Conservation (phyloP, 2,888 invertebrate genomes). For the Vannuccia rotundouncinata region DNA sequence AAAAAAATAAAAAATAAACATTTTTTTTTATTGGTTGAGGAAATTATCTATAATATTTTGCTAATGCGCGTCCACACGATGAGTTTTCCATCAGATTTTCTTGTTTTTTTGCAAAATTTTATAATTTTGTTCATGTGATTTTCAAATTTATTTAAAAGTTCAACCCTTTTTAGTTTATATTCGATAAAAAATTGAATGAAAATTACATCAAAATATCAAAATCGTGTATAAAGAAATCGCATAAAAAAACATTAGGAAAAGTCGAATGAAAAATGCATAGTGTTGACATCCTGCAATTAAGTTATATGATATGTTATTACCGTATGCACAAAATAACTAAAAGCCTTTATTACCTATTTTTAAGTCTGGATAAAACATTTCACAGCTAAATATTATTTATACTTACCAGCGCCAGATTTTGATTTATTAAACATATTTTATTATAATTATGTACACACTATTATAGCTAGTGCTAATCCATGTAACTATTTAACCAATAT, state of each 20-base stretch:
- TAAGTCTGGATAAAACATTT: too few species aligned
- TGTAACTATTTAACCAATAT: too few species aligned
- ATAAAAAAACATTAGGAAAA: not conserved
- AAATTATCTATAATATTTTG: not conserved
- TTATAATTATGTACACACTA: too few species aligned
- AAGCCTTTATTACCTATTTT: too few species aligned
- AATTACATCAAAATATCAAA: not conserved
- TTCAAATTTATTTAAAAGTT: not conserved
- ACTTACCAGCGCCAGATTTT: too few species aligned
- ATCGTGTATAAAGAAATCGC: not conserved
- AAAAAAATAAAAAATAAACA: not conserved
- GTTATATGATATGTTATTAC: too few species aligned
- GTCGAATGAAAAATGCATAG: not conserved
- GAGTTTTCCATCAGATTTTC: not conserved
- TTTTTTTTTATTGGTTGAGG: not conserved
- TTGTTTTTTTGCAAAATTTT: not conserved
- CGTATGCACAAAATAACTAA: too few species aligned
- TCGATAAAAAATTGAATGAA: not conserved
- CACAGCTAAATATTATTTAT: too few species aligned
- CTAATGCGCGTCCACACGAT: not conserved
- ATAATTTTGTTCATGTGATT: not conserved
- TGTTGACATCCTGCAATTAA: not conserved
- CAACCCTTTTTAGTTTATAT: not conserved
- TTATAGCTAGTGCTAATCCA: too few species aligned
- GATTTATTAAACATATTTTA: too few species aligned